Evolutionary conservation across 2,888 invertebrate genomes (phyloP).

Genomic region (Melieria picta): DNA sequence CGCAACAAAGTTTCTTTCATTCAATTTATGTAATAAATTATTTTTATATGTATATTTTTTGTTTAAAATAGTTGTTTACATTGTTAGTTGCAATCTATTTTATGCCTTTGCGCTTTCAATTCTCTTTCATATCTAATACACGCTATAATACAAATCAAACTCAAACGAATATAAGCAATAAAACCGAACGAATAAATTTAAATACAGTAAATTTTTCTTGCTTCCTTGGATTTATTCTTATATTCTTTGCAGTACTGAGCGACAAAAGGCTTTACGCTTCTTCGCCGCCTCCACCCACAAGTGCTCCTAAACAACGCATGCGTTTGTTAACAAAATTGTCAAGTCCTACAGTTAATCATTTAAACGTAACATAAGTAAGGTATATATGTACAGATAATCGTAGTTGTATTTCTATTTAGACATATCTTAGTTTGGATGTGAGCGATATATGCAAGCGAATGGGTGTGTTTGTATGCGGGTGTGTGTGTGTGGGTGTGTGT

Average conservation of each 20-base stretch:
- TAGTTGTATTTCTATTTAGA: constrained; percentile 9
- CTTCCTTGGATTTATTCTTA: no score
- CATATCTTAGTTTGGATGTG: background rate
- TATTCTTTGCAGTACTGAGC: no score
- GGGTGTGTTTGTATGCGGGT: background rate
- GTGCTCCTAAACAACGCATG: no score
- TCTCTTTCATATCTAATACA: background rate
- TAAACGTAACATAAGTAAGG: background rate
- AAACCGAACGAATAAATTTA: background rate
- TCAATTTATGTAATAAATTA: constrained; percentile 23
- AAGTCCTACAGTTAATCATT: no score
- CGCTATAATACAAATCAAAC: background rate
- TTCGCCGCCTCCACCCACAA: no score
- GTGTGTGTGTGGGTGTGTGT: constrained; percentile 30
- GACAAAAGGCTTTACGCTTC: no score
- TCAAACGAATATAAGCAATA: background rate
- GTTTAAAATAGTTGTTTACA: background rate
- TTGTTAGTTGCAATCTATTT: constrained; percentile 1
- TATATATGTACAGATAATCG: constrained; percentile 10
- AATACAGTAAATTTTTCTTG: background rate
- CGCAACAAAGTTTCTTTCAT: background rate
- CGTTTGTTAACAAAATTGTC: no score
- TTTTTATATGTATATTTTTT: constrained; percentile 16
- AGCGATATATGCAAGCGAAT: constrained; percentile 4
- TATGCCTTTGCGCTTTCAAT: background rate